Conservation (phyloP, 1,140 invertebrate genomes). For the Pseudoatta argentina region DNA sequence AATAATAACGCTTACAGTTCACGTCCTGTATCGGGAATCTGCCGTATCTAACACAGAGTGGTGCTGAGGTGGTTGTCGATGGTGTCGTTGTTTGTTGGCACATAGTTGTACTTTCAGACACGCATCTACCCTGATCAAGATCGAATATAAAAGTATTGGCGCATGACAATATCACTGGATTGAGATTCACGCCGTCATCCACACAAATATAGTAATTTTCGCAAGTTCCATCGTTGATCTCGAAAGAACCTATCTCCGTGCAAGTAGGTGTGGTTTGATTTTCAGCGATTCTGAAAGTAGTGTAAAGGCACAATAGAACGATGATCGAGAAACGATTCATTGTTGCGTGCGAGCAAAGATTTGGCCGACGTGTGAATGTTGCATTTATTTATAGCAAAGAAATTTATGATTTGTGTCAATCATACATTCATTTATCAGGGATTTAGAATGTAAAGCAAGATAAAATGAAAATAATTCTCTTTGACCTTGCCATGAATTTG, state of each 20-base stretch:
- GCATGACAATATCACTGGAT: not conserved
- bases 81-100: not conserved
- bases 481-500: not conserved
- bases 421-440: not conserved
- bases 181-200: not conserved
- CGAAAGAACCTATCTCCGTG: not conserved
- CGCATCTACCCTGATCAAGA: not conserved
- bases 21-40: slow-evolving; percentile 2
- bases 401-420: not conserved
- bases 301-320: not conserved
- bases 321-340: not conserved
- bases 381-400: slow-evolving; percentile 2
- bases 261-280: not conserved
- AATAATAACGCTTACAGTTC: slow-evolving; percentile 50
- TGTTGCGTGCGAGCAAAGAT: not conserved
- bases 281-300: not conserved
- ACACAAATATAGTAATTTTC: slow-evolving; percentile 49
- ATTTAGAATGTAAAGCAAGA: not conserved
- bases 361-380: not conserved
- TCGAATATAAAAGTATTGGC: not conserved
- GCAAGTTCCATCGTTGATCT: slow-evolving; percentile 48
- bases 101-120: too few species aligned
- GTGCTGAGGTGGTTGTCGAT: not conserved
- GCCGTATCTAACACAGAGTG: not conserved
- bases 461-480: not conserved